Conservation (phyloP, 2,888 invertebrate species). For the Spialia ferax region DNA sequence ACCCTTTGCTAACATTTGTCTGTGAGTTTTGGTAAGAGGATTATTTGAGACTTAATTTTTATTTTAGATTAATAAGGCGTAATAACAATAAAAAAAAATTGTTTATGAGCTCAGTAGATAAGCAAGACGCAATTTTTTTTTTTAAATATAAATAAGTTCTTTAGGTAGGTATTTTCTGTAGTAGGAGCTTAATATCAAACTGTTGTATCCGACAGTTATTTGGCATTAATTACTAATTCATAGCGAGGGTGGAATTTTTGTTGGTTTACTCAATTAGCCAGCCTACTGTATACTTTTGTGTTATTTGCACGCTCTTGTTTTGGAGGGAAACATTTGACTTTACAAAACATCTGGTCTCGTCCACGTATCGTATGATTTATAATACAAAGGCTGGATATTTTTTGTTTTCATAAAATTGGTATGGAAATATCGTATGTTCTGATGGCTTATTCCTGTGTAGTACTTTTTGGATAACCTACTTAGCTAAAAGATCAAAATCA, state of each 20-base stretch:
- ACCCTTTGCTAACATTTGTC: conserved; percentile 20
- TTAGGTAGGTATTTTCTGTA: too few species aligned
- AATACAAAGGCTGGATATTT: not conserved
- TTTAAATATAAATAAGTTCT: too few species aligned
- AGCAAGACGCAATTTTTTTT: too few species aligned
- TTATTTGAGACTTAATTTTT: conserved; percentile 16
- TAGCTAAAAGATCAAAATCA: too few species aligned
- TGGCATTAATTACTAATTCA: conserved; percentile 28
- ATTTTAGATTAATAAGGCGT: conserved; percentile 5
- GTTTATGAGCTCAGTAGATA: too few species aligned
- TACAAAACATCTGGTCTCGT: conserved; percentile 4
- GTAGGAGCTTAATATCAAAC: not conserved
- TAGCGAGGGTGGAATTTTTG: conserved; percentile 18
- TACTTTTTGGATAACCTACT: too few species aligned
- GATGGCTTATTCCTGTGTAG: too few species aligned
- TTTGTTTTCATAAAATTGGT: not conserved
- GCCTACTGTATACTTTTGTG: not conserved
- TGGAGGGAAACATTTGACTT: conserved; percentile 14
- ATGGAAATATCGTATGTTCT: not conserved
- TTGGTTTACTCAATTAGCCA: conserved; percentile 22
- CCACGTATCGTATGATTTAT: not conserved
- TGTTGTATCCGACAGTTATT: conserved; percentile 9
- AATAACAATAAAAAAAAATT: not conserved
- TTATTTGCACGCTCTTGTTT: conserved; percentile 8
- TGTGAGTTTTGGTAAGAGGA: conserved; percentile 23